Base-by-base conservation (phyloP, 2,888 invertebrate genomes). In the Mimumesa dahlbomi region DNA sequence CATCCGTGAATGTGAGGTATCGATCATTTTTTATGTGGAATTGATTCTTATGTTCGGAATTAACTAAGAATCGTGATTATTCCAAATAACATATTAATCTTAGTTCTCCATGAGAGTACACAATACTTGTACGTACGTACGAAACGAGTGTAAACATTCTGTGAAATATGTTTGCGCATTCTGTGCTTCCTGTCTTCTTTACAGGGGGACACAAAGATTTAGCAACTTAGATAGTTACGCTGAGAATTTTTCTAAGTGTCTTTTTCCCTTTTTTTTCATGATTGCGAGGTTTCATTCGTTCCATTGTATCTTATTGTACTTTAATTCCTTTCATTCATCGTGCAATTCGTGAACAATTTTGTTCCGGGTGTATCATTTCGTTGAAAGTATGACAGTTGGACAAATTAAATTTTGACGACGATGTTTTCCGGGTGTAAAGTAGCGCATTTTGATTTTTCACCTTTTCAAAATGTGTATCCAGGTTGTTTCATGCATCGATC, bases 171-270 rank as follows among this genome's bases (percentile, higher is more conserved):
- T 79, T 77, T 75, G 73, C 72, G 81, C 77, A 78, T 75, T 78
- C 66, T n/a, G 83, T 84, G 81, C 80, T 85, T 84, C 82, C 85
- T 84, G 67, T 77, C 73, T 82, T 80, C 66, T 63, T 65, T 66
- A 75, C 67, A 65, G 70, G 71, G 59, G 66, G 56, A 62, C 43
- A 73, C 66, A 71, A 71, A 66, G 61, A 57, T 80, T n/a, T 67
- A 73, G 66, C 62, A 62, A 73, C 73, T 72, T 74, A 79, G 63
- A 65, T 75, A 75, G 70, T 74, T 65, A 54, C 62, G 49, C 68
- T 63, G 64, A 62, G 56, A 57, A 72, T 69, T 71, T 81, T 79
- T 76, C 69, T 45, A 73, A 75, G 31, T 56, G 53, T 77, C 65
- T 68, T 49, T 69, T 36, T 63, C 13, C 21, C 13, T 5, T 56